A percentile compares a stretch with the other conserved stretches of the same genome.
Conservation (phyloP, 92 coral and sea anemone species). For the Pocillopora meandrina region DNA sequence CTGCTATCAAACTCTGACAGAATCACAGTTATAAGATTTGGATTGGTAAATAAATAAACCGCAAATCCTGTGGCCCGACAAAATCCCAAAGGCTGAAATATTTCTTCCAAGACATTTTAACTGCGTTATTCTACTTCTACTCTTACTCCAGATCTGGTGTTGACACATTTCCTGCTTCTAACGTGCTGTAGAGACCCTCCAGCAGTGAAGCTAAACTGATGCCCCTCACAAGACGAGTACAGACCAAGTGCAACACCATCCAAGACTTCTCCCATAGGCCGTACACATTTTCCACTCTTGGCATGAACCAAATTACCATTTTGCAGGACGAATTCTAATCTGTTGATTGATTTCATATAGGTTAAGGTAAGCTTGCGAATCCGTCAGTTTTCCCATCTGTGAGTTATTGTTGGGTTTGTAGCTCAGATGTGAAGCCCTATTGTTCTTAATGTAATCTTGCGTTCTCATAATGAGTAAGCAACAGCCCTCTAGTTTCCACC, state of each 20-base stretch:
- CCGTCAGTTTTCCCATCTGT: no score
- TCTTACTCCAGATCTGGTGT: conserved; percentile 71
- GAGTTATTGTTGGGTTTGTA: no score
- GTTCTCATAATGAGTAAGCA: no score
- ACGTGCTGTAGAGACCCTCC: conserved; percentile 96
- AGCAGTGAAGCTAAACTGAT: conserved; percentile 88
- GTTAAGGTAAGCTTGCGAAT: no score
- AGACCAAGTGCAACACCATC: conserved; percentile 87
- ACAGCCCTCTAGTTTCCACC: no score
- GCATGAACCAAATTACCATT: conserved; percentile 80
- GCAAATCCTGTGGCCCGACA: no score
- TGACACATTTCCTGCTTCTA: conserved; percentile 86
- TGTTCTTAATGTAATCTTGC: no score
- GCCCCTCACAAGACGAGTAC: conserved; percentile 70
- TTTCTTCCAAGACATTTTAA: neutral
- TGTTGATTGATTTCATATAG: neutral
- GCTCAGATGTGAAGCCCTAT: no score
- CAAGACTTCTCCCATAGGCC: conserved; percentile 57
- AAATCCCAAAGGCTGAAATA: neutral
- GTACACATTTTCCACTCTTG: conserved; percentile 82
- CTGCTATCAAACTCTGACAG: no score
- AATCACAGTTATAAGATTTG: no score
- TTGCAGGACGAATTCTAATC: conserved; percentile 76
- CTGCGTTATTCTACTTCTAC: neutral
- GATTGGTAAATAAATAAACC: no score